Base-by-base conservation (phyloP, 2,113 vertebrate genomes). In the Bufo gargarizans region DNA sequence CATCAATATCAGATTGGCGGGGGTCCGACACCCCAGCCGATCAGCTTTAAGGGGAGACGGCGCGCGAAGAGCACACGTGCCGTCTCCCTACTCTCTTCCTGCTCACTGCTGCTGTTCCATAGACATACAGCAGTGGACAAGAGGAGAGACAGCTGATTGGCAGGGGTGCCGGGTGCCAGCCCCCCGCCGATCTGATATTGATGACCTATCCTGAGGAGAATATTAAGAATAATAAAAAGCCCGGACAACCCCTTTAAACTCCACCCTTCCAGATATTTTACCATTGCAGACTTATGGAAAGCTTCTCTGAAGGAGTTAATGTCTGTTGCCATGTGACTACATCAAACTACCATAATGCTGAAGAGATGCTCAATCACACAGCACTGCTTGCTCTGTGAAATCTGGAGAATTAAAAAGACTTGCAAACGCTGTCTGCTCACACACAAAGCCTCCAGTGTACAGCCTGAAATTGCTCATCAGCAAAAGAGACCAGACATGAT, bases 401-500 rank as follows among this genome's bases (percentile, higher is more conserved):
- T 88, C 55, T 65, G 50, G 58, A 71, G 80, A 83, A 83, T 88
- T 88, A 88, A 88, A 88, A 88, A 84, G 80, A 74, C 87, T 88
- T 88, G 71, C 55, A 77, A 88, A 77, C 87, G 69, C 71, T 84
- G 86, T 72, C 87, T 77, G 69, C 86, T 83, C 45, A n/a, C 87
- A 82, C 80, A 88, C 87, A 88, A 88, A 88, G 87, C 87, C 87
- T 88, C 87, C 80, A 65, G 81, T 88, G 87, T 88, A 88, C 83
- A 83, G 87, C 80, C 87, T 88, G 80, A 88, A 88, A 88, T 88
- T 88, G 87, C 87, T 88, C 87, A 88, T 88, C 87, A 88, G 80
- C 87, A 88, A 88, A 88, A 88, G 87, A 88, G 69, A 83, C 87
- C 87, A 88, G 87, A 88, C 87, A 88, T 88, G 87, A 88, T 88